Evolutionary conservation across 2,888 invertebrate species (phyloP).

Genomic region (Panopea generosa): DNA sequence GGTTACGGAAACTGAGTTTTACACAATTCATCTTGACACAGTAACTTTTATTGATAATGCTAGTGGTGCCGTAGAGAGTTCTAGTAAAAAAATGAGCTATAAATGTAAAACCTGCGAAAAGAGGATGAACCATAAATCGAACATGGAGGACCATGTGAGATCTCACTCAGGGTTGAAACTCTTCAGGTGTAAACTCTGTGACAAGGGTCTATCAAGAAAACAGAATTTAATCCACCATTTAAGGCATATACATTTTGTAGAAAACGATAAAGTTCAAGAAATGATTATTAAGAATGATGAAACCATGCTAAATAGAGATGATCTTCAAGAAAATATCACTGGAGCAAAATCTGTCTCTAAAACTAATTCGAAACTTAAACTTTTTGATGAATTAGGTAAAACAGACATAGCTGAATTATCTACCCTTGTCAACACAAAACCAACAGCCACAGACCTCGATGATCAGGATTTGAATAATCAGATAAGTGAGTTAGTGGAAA

Average conservation of each 20-base stretch:
- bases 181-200: conserved; percentile 43
- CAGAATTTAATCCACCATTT: conserved; percentile 51
- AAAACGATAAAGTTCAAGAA: conserved; percentile 24
- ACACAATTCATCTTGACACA: conserved; percentile 14
- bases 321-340: too few relatives aligned
- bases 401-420: too few relatives aligned
- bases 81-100: conserved; percentile 7
- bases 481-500: too few relatives aligned
- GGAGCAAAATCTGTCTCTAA: too few relatives aligned
- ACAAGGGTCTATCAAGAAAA: conserved; percentile 46
- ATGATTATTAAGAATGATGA: conserved; percentile 20
- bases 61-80: conserved; percentile 1
- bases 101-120: conserved; percentile 42
- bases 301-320: too few relatives aligned
- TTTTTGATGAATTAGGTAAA: too few relatives aligned
- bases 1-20: conserved; percentile 17
- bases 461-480: too few relatives aligned
- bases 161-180: conserved; percentile 43
- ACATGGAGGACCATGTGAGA: conserved; percentile 43
- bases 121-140: conserved; percentile 26
- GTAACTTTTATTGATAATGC: neutral
- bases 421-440: too few relatives aligned
- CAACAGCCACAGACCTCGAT: too few relatives aligned
- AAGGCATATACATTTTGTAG: conserved; percentile 41
- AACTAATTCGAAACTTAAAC: too few relatives aligned